Evolutionary conservation across 2,797 vertebrate genomes (phyloP), one percentile per base, ranked within the genome.

Genomic region (Nothura maculosa): DNA sequence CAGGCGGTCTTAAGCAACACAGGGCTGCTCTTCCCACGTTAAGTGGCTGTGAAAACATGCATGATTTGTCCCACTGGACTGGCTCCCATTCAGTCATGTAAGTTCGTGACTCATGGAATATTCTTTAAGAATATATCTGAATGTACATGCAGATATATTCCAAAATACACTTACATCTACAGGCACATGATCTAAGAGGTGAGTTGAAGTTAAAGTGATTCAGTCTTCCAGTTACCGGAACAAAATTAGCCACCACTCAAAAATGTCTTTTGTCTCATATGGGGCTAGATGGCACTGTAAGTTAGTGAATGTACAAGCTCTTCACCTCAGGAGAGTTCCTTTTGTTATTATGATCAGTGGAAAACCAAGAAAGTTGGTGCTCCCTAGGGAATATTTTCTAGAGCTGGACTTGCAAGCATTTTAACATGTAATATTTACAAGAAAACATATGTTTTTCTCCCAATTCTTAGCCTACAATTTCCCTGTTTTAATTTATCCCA

Each of bases 211-310:
- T 81, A 32, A 91, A 93, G 85, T 94, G 95, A 95, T 90, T 96
- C 94, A 93, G 94, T 85, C 94, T 93, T 89, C 60, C 1, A 0
- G 93, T 93, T 94, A 92, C 92, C 90, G 79, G 87, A 95, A 94
- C 86, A 93, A 93, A 96, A 95, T 92, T 92, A 96, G 92, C 92
- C 96, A 83, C 88, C 75, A 42, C 90, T 92, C 88, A 43, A 45
- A 81, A 69, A 83, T 19, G 87, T 50, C 80, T 91, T 94, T 61
- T 91, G 87, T 92, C 90, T 91, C 54, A 75, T 63, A 87, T 7
- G 21, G 95, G 94, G 94, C 96, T 96, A 96, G 96, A 90, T 96
- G 96, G 95, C 96, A 96, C 95, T 96, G 74, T 96, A 89, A 96
- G 82, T 94, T 96, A 93, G 93, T 93, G 87, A 95, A 96, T 95